Evolutionary conservation across 2,888 invertebrate species (phyloP), one percentile per base, ranked within the genome.

Genomic region (Seira ritae): DNA sequence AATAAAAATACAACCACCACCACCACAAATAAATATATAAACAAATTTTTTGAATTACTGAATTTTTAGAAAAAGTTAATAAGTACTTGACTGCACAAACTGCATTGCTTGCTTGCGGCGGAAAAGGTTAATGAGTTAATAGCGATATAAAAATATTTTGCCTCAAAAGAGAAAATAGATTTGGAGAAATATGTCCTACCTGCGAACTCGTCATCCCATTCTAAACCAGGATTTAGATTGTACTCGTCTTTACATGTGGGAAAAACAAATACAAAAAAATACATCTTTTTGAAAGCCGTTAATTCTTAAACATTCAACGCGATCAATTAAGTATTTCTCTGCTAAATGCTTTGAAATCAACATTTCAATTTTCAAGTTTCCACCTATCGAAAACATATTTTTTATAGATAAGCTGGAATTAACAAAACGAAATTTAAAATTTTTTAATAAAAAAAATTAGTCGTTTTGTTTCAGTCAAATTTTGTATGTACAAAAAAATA

Each of bases 141-240:
- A 79, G 72, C 74, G 69, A 62, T 24, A 65, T 65, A 65, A 65
- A 72, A 60, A 66, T 71, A 42, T 42, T 42, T 42, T 12, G 42
- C 42, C 12, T 42, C 42, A 42, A 42, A 42, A 42, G 42, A 66
- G 71, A 74, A 46, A 62, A 42, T 42, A 42, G 22, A 80, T 74
- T 68, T 82, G 83, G 86, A 80, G 84, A 87, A 88, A 65, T 85
- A 86, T 91, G 93, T 95, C 97, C 96, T 97, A 97, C 97, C 97
- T 97, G 97, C 96, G 93, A 97, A 97, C 94, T 97, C 97, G 96
- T 97, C 97, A 95, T 97, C 97, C 97, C 97, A 97, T 94, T 97
- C 97, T 97, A 97, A 97, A 96, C 96, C 96, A 94, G 97, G 97
- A 95, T 97, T 97, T 95, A 97, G 96, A 97, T 97, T 97, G 96